A percentile compares a stretch with the other conserved stretches of the same genome.
These are phyloP conservation scores for Orthonyx spaldingii DNA, from an alignment of 2,113 vertebrate species.

Conservation along the genomic window DNA sequence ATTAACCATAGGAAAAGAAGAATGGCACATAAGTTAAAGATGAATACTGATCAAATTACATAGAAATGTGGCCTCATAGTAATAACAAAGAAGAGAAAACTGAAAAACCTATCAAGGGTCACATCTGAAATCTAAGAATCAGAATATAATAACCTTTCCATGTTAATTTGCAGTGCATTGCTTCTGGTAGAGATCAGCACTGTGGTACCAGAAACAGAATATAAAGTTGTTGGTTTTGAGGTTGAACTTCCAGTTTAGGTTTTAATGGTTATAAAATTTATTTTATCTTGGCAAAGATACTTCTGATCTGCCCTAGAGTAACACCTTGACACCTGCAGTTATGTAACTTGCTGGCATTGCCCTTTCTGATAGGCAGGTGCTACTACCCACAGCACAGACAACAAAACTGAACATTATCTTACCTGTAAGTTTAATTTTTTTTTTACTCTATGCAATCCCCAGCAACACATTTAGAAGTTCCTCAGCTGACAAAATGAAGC, in stretches of 20 bases:
- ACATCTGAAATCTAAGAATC: not conserved
- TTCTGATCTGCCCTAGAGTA: not conserved
- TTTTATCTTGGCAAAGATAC: not conserved
- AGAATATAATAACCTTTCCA: not conserved
- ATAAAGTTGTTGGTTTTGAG: not conserved
- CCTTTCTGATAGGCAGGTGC: not conserved
- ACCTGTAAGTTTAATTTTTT: not conserved
- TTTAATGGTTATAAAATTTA: not conserved
- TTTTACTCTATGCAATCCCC: not conserved
- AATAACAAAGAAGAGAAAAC: slow-evolving; percentile 13
- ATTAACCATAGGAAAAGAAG: slow-evolving; percentile 17
- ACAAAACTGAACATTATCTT: not conserved
- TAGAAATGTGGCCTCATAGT: not conserved
- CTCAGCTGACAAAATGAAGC: not conserved
- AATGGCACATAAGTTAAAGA: slow-evolving; percentile 34
- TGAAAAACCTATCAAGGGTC: not conserved
- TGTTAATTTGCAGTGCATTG: not conserved
- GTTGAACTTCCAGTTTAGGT: not conserved
- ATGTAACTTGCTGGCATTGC: not conserved
- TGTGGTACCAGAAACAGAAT: not conserved
- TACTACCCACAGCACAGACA: not conserved
- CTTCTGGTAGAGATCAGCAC: not conserved
- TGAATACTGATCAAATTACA: slow-evolving; percentile 30
- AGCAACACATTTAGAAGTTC: not conserved
- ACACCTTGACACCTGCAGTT: not conserved